phyloP scores from a whole-genome alignment of 2,888 invertebrate species.

The Drosophila neoperkinsi region DNA sequence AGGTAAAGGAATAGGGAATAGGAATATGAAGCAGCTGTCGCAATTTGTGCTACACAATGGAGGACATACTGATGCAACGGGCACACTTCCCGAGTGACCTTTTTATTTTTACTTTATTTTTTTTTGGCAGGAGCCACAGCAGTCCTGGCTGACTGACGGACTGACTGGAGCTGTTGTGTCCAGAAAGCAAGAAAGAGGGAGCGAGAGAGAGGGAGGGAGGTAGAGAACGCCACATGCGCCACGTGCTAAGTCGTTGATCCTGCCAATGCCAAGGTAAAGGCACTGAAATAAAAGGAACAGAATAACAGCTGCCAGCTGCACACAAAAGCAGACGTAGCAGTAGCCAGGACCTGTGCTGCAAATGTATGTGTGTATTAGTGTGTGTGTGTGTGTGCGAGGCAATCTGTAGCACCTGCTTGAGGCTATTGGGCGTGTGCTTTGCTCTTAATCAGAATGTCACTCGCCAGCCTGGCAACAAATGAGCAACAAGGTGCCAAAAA shows the following conservation, averaged over 20 bases:
- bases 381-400: background rate
- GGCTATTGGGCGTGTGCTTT: conserved; percentile 46
- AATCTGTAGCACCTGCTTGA: conserved; percentile 56
- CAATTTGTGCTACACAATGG: conserved; percentile 51
- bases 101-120: conserved; percentile 52
- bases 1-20: conserved; percentile 19
- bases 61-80: conserved; percentile 42
- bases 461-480: conserved; percentile 46
- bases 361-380: background rate
- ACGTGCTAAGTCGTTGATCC: conserved; percentile 80
- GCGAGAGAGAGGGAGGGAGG: background rate
- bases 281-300: conserved; percentile 17
- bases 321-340: conserved; percentile 22
- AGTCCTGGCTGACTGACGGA: conserved; percentile 16
- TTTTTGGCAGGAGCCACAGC: conserved; percentile 66
- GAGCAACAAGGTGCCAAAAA: conserved; percentile 66
- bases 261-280: conserved; percentile 52
- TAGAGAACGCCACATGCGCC: conserved; percentile 72
- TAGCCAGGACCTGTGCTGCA: conserved; percentile 37
- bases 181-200: background rate
- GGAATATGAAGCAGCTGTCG: conserved; percentile 54
- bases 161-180: conserved; percentile 30
- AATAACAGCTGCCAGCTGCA: conserved; percentile 59
- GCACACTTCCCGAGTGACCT: conserved; percentile 79
- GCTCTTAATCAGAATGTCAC: conserved; percentile 76